These are phyloP conservation scores for Microctonus aethiopoides DNA, from an alignment of 2,888 invertebrate species.

Conservation along the genomic window DNA sequence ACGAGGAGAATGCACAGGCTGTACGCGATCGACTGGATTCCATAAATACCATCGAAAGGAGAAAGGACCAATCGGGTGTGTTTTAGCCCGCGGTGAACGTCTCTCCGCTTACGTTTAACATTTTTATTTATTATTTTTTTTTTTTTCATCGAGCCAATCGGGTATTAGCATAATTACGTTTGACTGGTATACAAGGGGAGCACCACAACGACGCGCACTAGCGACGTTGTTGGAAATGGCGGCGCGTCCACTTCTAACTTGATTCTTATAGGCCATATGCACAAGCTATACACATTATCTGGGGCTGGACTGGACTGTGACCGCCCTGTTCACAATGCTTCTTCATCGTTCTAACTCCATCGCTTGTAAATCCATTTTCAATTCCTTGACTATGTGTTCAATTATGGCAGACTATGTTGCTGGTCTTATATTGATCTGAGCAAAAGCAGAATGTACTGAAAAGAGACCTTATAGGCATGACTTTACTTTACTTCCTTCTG, in stretches of 20 bases:
- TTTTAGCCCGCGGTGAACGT: constrained; percentile 58
- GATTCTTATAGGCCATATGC: background rate
- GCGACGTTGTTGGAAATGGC: constrained; percentile 31
- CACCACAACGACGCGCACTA: constrained; percentile 30
- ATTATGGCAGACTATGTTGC: background rate
- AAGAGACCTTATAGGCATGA: constrained; percentile 2
- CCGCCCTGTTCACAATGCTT: constrained; percentile 23
- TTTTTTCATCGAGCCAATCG: constrained; percentile 60
- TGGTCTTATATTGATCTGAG: background rate
- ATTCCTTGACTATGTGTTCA: background rate
- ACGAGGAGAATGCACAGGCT: constrained; percentile 30
- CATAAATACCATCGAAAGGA: constrained; percentile 55
- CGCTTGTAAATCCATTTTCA: constrained; percentile 3
- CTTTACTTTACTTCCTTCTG: constrained; percentile 28
- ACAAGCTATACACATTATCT: constrained; percentile 8
- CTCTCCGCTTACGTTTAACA: constrained; percentile 59
- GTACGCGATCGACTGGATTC: constrained; percentile 52
- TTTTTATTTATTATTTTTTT: constrained; percentile 40
- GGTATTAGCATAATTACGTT: constrained; percentile 67
- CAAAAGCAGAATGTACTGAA: background rate
- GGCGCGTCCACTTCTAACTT: constrained; percentile 35
- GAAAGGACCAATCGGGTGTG: constrained; percentile 46
- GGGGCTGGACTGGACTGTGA: constrained; percentile 17
- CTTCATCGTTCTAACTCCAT: background rate
- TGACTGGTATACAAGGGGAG: constrained; percentile 43